phyloP scores from a whole-genome alignment of 2,113 vertebrate genomes.

The Cololabis saira region DNA sequence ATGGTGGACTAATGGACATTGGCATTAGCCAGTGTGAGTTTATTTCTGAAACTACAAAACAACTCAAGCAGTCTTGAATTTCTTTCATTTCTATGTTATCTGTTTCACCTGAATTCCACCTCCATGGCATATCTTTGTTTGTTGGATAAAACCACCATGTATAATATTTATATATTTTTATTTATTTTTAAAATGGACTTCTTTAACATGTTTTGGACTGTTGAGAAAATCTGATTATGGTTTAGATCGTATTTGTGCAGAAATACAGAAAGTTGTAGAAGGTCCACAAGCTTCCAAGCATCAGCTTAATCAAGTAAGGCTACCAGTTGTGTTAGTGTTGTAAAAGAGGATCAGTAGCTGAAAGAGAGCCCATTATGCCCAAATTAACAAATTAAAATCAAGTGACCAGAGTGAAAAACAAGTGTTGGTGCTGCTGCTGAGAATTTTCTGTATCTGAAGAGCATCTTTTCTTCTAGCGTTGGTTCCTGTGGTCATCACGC shows the following conservation, averaged over 20 bases:
- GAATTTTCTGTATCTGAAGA: slow-evolving; percentile 4
- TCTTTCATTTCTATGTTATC: too few relatives aligned
- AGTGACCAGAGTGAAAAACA: background rate
- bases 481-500: background rate
- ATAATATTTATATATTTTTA: too few relatives aligned
- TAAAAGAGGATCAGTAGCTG: background rate
- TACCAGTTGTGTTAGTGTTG: background rate
- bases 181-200: too few relatives aligned
- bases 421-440: background rate
- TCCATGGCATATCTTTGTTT: too few relatives aligned
- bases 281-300: background rate
- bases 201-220: background rate
- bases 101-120: too few relatives aligned
- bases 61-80: too few relatives aligned
- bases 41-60: too few relatives aligned
- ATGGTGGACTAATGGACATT: too few relatives aligned
- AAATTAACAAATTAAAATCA: slow-evolving; percentile 1
- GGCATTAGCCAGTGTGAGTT: too few relatives aligned
- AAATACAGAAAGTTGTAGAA: background rate
- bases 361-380: background rate
- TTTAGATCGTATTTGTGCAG: background rate
- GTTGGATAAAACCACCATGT: too few relatives aligned
- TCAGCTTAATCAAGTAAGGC: background rate
- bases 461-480: background rate
- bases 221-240: background rate